A percentile compares a stretch with the other conserved stretches of the same genome.
phyloP scores from a whole-genome alignment of 2,888 invertebrate genomes.

The Nezara viridula region DNA sequence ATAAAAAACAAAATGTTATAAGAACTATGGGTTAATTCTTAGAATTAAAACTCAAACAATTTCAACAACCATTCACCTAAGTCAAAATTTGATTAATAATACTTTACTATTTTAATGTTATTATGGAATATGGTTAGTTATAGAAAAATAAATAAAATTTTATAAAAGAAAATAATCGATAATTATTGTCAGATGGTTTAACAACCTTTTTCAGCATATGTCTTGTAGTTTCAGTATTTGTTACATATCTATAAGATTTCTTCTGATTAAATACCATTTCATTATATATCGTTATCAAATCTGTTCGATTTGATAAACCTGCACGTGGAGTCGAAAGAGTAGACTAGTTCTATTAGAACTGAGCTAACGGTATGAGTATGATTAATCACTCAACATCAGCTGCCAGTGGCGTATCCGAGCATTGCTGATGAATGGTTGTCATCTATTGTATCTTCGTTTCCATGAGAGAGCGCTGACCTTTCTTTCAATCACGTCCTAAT shows the following conservation, averaged over 20 bases:
- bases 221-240: background rate
- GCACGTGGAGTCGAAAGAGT: background rate
- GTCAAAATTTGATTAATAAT: too few species aligned
- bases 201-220: too few species aligned
- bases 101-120: too few species aligned
- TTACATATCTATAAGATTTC: background rate
- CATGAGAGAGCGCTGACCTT: slow-evolving; percentile 19
- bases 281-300: background rate
- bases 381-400: slow-evolving; percentile 7
- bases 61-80: too few species aligned
- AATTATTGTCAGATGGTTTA: too few species aligned
- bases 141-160: too few species aligned
- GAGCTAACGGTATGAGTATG: background rate
- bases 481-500: background rate
- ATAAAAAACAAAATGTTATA: too few species aligned
- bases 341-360: slow-evolving; percentile 1
- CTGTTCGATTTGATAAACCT: background rate
- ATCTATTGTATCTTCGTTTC: slow-evolving; percentile 13
- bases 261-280: background rate
- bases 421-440: background rate
- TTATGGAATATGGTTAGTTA: too few species aligned
- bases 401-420: slow-evolving; percentile 30
- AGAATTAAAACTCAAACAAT: too few species aligned
- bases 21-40: too few species aligned
- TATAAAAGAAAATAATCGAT: too few species aligned